Evolutionary conservation across 92 coral and sea anemone species (phyloP), one percentile per base, ranked within the genome.

Genomic region (Porites lobata): DNA sequence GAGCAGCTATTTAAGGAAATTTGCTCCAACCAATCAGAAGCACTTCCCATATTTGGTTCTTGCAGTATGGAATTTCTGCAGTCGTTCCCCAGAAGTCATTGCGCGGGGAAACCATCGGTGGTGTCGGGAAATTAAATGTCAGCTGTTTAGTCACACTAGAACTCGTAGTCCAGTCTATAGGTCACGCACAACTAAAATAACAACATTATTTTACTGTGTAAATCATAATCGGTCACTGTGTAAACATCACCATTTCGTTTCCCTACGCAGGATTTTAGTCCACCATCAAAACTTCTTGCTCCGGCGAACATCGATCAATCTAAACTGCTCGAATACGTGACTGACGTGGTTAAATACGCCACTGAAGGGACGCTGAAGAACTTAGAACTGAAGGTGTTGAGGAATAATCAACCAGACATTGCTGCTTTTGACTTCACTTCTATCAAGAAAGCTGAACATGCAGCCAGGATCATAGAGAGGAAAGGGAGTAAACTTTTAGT

Each of bases 401-500:
- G 89, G 17, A 92, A 81, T 24, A 94, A 94, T 51, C 87, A 83
- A 24, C 94, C 98, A 8, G 99, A 96, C 62, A 91, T 96, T 19
- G 97, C 98, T n/a, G 97, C 90, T 53, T 96, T 96, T 83, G 99
- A 96, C 87, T 96, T 96, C 82, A 96, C 99, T 17, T 96, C 99
- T 29, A 93, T 96, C 90, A 96, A 95, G 87, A 96, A 96, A 79
- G 98, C 99, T 3, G 96, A 95, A 65, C 95, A 91, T 69, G 98
- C 98, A 4, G 99, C 99, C 0, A 89, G 99, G 72, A 96, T 96
- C 79, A 87, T 89, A 17, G 99, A 96, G 47, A 87, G 99, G 58
- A 95, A 95, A 79, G 97, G 99, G 22, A 95, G 96, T 89, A 94
- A 92, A 63, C 82, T 96, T 62, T 75, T 96, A 83, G 81, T 96